phyloP scores from a whole-genome alignment of 2,113 vertebrate genomes.

The Burhinus oedicnemus region DNA sequence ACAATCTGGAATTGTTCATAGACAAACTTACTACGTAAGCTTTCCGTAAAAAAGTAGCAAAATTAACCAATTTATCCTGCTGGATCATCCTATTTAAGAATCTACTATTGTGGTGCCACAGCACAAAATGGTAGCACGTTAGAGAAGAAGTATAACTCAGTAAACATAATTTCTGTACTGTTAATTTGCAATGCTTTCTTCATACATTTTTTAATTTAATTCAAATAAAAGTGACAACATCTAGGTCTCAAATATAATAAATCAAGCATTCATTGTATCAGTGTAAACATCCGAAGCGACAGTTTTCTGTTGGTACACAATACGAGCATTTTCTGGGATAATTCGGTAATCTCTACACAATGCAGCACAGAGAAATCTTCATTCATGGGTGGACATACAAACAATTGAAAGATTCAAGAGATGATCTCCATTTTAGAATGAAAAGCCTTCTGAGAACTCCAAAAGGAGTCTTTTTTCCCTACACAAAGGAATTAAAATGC shows the following conservation, averaged over 20 bases:
- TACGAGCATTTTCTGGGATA: slow-evolving; percentile 19
- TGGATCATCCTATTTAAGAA: not conserved
- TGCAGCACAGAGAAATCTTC: slow-evolving; percentile 24
- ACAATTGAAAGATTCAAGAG: slow-evolving; percentile 42
- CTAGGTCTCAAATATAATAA: not conserved
- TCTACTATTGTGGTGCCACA: not conserved
- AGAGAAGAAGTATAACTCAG: not conserved
- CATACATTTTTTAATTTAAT: not conserved
- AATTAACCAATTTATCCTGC: not conserved
- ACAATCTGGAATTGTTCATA: not conserved
- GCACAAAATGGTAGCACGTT: not conserved
- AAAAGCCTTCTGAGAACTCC: not conserved
- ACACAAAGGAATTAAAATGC: not conserved
- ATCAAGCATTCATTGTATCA: not conserved
- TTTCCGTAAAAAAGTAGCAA: not conserved
- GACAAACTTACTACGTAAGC: not conserved
- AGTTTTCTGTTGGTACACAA: slow-evolving; percentile 50
- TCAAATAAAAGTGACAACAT: not conserved
- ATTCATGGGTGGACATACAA: slow-evolving; percentile 11
- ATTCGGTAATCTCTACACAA: slow-evolving; percentile 7
- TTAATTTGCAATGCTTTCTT: not conserved
- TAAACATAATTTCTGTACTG: not conserved
- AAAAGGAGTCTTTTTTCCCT: not conserved
- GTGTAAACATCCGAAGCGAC: slow-evolving; percentile 2
- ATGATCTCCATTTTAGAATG: not conserved